Evolutionary conservation across 1,140 invertebrate species (phyloP), one percentile per base, ranked within the genome.

Genomic region (Nilaparvata lugens): DNA sequence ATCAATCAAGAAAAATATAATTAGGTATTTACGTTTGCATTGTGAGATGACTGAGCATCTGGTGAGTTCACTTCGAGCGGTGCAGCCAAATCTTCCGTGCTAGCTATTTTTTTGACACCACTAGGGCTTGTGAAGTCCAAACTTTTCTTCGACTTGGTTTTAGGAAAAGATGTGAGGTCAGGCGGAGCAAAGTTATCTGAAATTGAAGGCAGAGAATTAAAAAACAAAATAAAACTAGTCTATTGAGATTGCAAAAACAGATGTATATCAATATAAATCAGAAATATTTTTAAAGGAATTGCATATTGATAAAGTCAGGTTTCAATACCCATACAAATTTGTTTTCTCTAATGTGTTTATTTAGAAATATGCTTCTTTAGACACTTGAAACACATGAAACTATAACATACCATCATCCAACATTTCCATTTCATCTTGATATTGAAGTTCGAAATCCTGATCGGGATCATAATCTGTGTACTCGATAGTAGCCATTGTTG

Each of bases 371-470:
- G n/a, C n/a, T 5, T 18, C 19, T 16, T n/a, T 13, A 13, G n/a
- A 6, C 9, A 5, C 9, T 38, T 40, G 35, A 14, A 57, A 57
- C 31, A n/a, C 21, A 54, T 19, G 11, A 53, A 62, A 68, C 48
- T 71, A 70, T 72, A 78, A 77, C 66, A 83, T 78, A 53, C 78
- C 68, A 73, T 87, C 84, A 53, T 75, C 76, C 60, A 88, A 70
- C 67, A 83, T 66, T 68, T 89, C 86, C 23, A 85, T 70, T 61
- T 89, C 86, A 69, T 88, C 85, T 23, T 80, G 80, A 67, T 87
- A 83, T 69, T 83, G 77, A 35, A 88, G 73, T 67, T 90, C 87
- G 69, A 82, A 89, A 70, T 89, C 87, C 66, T 89, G 87, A 62
- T 89, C 85, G 7, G 81, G 76, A 73, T 87, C 81, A 1, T 35